Conservation (phyloP, 2,113 vertebrate genomes). For the Leptobrachium leishanense region DNA sequence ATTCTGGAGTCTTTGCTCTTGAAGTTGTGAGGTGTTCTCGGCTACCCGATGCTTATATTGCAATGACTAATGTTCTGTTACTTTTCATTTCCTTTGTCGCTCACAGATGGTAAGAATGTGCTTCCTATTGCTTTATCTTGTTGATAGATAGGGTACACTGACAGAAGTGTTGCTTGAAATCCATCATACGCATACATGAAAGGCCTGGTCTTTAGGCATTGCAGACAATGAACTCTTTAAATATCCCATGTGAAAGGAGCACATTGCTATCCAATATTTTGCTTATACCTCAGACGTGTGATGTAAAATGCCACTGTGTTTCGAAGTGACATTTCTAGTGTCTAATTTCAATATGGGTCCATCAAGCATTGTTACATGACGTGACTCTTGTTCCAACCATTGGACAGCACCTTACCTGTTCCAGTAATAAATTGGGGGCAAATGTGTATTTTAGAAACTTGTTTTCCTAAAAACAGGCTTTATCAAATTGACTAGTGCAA, state of each 20-base stretch:
- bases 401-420: too few species aligned
- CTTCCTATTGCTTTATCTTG: not conserved
- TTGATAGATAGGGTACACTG: not conserved
- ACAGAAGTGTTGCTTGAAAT: not conserved
- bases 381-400: too few species aligned
- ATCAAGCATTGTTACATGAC: too few species aligned
- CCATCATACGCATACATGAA: not conserved
- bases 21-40: slow-evolving; percentile 18
- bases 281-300: too few species aligned
- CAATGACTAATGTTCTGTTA: slow-evolving; percentile 2
- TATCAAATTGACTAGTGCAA: too few species aligned
- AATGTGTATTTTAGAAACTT: too few species aligned
- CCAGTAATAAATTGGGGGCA: too few species aligned
- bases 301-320: too few species aligned
- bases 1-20: not conserved
- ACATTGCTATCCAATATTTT: too few species aligned
- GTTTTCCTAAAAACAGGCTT: too few species aligned
- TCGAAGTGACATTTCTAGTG: too few species aligned
- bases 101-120: not conserved
- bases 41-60: not conserved
- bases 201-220: not conserved
- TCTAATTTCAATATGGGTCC: too few species aligned
- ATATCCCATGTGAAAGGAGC: not conserved
- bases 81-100: not conserved
- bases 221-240: not conserved